Percentiles rank a stretch among this genome's conserved stretches.
Conservation (phyloP, 2,113 vertebrate genomes). For the Gobius niger region DNA sequence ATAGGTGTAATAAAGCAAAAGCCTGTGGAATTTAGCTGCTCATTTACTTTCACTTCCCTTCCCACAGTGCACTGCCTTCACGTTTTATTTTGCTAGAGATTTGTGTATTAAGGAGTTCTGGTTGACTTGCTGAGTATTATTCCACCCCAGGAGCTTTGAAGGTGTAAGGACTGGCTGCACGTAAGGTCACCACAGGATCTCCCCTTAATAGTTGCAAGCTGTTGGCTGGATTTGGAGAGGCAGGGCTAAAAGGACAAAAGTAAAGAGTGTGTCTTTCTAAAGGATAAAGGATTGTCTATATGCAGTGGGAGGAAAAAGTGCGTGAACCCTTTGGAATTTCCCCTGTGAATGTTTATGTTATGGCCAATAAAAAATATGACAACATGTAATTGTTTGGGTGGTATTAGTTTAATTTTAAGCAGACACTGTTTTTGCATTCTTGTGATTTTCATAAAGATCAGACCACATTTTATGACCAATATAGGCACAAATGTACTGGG, state of each 20-base stretch:
- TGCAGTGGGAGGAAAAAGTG: no score
- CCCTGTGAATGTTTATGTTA: no score
- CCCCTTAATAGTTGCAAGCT: slow-evolving; percentile 80
- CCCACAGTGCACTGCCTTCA: slow-evolving; percentile 27
- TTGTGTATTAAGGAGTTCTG: slow-evolving; percentile 75
- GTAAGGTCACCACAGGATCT: slow-evolving; percentile 76
- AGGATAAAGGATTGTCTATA: slow-evolving; percentile 20
- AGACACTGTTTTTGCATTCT: no score
- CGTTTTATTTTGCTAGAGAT: slow-evolving; percentile 63
- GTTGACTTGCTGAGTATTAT: slow-evolving; percentile 76
- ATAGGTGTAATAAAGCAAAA: slow-evolving; percentile 18
- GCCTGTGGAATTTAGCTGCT: slow-evolving; percentile 19
- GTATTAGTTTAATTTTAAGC: no score
- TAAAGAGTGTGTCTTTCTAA: slow-evolving; percentile 53
- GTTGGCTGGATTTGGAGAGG: slow-evolving; percentile 69
- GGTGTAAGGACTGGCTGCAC: slow-evolving; percentile 74
- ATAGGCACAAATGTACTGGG: no score
- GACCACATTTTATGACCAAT: no score
- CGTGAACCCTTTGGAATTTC: no score
- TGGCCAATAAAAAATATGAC: no score
- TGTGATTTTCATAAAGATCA: no score
- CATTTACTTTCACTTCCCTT: slow-evolving; percentile 42
- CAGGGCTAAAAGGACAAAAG: slow-evolving; percentile 47
- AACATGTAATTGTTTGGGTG: no score
- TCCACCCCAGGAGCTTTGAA: slow-evolving; percentile 74